These are phyloP conservation scores for Pristionchus maxplancki DNA, from an alignment of 2,888 invertebrate species.

Conservation along the genomic window DNA sequence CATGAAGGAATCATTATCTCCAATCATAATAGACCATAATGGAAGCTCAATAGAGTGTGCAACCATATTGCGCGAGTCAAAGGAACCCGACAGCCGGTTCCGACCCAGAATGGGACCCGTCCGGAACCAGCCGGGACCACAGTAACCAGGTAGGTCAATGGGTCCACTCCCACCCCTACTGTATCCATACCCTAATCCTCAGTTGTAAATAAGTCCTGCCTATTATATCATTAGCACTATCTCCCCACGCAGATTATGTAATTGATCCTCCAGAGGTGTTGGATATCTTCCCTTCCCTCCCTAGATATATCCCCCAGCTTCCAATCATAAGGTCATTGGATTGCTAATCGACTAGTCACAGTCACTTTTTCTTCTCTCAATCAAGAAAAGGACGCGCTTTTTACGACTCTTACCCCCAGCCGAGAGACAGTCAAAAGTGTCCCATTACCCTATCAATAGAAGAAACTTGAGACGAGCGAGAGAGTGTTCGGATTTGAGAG, in stretches of 20 bases:
- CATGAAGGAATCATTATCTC: slow-evolving; percentile 32
- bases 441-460: slow-evolving; percentile 47
- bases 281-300: neutral
- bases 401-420: slow-evolving; percentile 23
- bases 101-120: neutral
- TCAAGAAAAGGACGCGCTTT: neutral
- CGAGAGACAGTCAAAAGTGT: slow-evolving; percentile 43
- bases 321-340: neutral
- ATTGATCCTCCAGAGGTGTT: slow-evolving; percentile 41
- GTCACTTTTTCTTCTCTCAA: neutral
- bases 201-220: slow-evolving; percentile 18
- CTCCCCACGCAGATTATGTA: slow-evolving; percentile 16
- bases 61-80: slow-evolving; percentile 16
- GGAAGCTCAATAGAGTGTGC: slow-evolving; percentile 41
- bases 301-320: neutral
- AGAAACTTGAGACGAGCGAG: slow-evolving; percentile 39
- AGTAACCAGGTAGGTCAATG: neutral
- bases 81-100: slow-evolving; percentile 38
- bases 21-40: slow-evolving; percentile 37
- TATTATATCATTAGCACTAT: slow-evolving; percentile 24
- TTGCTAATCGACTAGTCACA: neutral
- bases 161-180: neutral
- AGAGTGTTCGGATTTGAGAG: neutral
- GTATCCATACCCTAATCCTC: slow-evolving; percentile 4
- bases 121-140: neutral